Base-by-base conservation (phyloP, 2,888 invertebrate genomes). In the Troides helena region DNA sequence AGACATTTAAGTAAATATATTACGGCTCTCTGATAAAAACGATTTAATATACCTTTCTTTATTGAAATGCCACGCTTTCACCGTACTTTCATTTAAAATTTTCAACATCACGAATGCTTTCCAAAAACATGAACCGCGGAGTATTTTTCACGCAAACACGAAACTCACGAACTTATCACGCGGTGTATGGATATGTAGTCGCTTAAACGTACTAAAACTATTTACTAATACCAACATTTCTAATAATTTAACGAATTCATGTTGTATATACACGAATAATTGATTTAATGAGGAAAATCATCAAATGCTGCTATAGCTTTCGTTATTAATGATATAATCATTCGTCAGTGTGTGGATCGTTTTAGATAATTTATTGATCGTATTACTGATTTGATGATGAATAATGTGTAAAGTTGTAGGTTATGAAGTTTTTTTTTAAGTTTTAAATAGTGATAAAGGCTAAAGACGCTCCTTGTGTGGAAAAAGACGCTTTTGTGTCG, bases 401-500 rank as follows among this genome's bases (percentile, higher is more conserved):
- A 36, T 53, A 18, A 57, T 43, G 36, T 67, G 58, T 65, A 58
- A 65, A 50, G 36, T 0, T 62, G 21, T 62, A 10, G 21, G 18
- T 25, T 62, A 46, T 23, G 10, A 68, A 43, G 14, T n/a, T 57
- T 65, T 43, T 64, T 30, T 30, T 30, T 30, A 30, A 30, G 30
- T 65, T 59, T 46, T 61, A 65, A 61, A 12, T 73, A 82, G 83
- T 85, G 84, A 80, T 79, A 78, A 83, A 84, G 86, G 85, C 85
- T 43, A 85, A 82, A 87, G 85, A 90, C 88, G 83, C 74, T 87
- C 84, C 86, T 84, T 81, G 58, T 80, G 85, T 87, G 12, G 85
- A 77, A 85, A 67, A 80, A 85, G 83, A 89, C 89, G 75, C 76
- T 84, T 68, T 86, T 88, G 90, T 90, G 89, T 84, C 81, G 85